Base-by-base conservation (phyloP, 2,888 invertebrate genomes). In the Chorisops tibialis region DNA sequence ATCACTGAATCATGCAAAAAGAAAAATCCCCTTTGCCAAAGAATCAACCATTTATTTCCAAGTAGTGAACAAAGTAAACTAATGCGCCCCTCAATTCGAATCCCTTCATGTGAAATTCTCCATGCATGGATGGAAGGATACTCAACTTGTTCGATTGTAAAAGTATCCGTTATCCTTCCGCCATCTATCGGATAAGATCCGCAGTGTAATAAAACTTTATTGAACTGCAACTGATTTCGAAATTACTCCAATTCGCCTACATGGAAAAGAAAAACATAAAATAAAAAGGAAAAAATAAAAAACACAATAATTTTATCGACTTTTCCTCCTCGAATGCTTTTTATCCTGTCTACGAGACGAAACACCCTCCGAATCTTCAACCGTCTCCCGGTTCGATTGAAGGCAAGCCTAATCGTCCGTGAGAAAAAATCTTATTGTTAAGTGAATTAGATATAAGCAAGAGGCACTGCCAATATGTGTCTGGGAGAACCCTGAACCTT, bases 171-270 rank as follows among this genome's bases (percentile, higher is more conserved):
- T 11, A 38, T 56, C 21, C 16, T 24, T 56, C 43, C 56, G 18
- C 41, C 56, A 22, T 2, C 49, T 16, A 11, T 47, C n/a, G 22
- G 37, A n/a, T 14, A 52, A 54, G 51, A 37, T 54, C 47, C 59
- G 54, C 54, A 59, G 52, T 64, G 49, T 59, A 62, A 64, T 64
- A 64, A 64, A 64, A 62, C 59, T 64, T 64, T 64, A 64, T 64
- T 64, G 64, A 64, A 64, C 64, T 62, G 64, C 64, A 54, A 62
- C 64, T 64, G 64, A 64, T 64, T 64, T 64, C 48, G 52, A 64
- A 64, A 62, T 64, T 64, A 64, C 62, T 59, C 52, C 62, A 62
- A 59, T 54, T 54, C 37, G 58, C 52, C 48, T 51, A 59, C 58
- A 50, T 14, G 9, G 9, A n/a, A 7, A 47, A 19, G 18, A 21